Percentiles rank a stretch among this genome's conserved stretches.
phyloP scores from a whole-genome alignment of 1,140 invertebrate genomes.

The Meloidogyne hapla region DNA sequence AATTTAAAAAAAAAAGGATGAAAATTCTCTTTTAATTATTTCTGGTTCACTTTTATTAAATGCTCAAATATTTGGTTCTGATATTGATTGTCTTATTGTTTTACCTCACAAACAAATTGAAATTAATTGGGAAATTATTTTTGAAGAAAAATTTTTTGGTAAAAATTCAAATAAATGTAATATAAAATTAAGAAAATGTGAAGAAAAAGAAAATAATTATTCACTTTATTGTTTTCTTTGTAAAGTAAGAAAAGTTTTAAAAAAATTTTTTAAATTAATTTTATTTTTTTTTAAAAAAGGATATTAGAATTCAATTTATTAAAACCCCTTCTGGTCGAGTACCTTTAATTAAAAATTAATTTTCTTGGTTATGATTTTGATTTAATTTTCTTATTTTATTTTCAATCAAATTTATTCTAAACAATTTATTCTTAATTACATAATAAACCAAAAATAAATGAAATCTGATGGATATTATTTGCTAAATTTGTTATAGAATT shows the following conservation, averaged over 20 bases:
- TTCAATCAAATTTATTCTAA: neutral
- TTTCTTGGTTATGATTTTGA: conserved; percentile 6
- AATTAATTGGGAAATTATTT: neutral
- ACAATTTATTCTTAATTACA: neutral
- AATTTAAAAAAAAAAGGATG: neutral
- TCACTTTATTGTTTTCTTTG: conserved; percentile 1
- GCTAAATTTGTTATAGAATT: neutral
- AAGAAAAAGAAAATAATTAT: neutral
- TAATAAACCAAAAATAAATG: neutral
- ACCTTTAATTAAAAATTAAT: conserved; percentile 2
- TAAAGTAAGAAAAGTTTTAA: neutral
- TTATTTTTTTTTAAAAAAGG: neutral
- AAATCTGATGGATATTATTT: conserved; percentile 3
- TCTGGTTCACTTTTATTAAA: conserved; percentile 20
- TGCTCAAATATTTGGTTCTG: conserved; percentile 11
- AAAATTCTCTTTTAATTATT: conserved; percentile 6
- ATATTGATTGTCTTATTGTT: conserved; percentile 16
- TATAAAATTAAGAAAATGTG: neutral
- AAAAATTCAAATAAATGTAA: neutral
- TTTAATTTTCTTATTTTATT: conserved; percentile 7
- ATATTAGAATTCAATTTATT: neutral
- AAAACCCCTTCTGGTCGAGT: neutral
- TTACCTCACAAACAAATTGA: neutral
- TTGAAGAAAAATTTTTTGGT: neutral
- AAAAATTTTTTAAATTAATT: too few species aligned